phyloP scores from a whole-genome alignment of 2,797 vertebrate species.

The Phaenicophaeus curvirostris region DNA sequence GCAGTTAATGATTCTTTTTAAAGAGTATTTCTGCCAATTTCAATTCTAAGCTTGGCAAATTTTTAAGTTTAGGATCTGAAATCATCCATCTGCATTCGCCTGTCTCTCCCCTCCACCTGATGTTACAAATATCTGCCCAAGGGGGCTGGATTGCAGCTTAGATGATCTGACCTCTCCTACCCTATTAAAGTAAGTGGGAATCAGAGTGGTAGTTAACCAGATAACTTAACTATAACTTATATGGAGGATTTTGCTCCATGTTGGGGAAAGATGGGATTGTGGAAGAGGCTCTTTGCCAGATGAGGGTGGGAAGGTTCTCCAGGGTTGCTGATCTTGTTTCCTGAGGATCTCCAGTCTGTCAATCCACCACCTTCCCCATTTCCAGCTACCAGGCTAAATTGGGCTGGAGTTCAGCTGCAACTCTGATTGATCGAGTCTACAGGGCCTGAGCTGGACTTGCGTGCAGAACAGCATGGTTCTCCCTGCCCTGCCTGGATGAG shows the following conservation, averaged over 20 bases:
- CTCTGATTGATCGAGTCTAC: background rate
- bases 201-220: background rate
- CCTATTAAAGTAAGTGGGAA: background rate
- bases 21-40: background rate
- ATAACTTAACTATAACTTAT: background rate
- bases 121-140: background rate
- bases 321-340: background rate
- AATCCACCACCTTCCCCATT: background rate
- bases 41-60: accelerated
- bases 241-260: background rate
- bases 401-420: background rate
- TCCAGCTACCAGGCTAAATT: background rate
- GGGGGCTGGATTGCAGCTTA: background rate
- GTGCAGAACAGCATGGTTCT: background rate
- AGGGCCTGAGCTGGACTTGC: background rate
- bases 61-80: background rate
- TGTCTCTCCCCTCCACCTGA: background rate
- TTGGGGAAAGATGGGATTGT: background rate
- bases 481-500: background rate
- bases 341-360: background rate
- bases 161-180: background rate
- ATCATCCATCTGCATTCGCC: background rate
- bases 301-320: background rate
- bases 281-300: background rate
- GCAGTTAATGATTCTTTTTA: background rate